These are phyloP conservation scores for Spilogale gracilis DNA, from an alignment of 2,113 vertebrate genomes.

Conservation along the genomic window DNA sequence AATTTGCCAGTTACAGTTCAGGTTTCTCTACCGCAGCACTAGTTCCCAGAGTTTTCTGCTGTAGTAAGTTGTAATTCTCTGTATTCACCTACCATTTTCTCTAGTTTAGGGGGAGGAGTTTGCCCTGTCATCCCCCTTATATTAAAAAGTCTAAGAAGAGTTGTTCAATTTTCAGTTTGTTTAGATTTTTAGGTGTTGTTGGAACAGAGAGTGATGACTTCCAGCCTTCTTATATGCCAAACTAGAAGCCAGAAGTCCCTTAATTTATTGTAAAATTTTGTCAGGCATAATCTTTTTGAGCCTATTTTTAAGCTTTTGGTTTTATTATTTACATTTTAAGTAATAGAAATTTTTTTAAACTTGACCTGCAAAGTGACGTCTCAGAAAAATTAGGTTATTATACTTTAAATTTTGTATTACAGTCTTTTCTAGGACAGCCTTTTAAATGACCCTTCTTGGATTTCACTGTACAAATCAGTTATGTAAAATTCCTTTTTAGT, in stretches of 20 bases:
- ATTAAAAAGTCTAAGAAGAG: background rate
- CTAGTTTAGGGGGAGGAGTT: background rate
- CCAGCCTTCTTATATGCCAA: background rate
- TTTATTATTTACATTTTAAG: conserved; percentile 50
- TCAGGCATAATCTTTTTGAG: background rate
- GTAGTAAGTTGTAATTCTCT: background rate
- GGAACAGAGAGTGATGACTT: background rate
- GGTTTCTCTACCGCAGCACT: too few species aligned
- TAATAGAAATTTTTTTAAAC: background rate
- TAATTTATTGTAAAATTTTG: background rate
- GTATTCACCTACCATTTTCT: background rate
- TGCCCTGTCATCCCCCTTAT: background rate
- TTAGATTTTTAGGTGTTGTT: background rate
- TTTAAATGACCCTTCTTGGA: background rate
- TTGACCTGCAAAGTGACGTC: background rate
- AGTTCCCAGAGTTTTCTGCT: background rate
- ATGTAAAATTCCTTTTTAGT: conserved; percentile 44
- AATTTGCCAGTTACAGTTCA: background rate
- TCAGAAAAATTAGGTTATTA: background rate
- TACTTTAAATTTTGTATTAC: background rate
- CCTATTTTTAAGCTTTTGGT: conserved; percentile 35
- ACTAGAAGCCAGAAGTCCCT: background rate
- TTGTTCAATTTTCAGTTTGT: background rate
- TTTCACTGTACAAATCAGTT: conserved; percentile 32
- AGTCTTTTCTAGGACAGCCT: background rate